These are phyloP conservation scores for Coreoperca whiteheadi DNA, from an alignment of 2,113 vertebrate genomes.

Conservation along the genomic window DNA sequence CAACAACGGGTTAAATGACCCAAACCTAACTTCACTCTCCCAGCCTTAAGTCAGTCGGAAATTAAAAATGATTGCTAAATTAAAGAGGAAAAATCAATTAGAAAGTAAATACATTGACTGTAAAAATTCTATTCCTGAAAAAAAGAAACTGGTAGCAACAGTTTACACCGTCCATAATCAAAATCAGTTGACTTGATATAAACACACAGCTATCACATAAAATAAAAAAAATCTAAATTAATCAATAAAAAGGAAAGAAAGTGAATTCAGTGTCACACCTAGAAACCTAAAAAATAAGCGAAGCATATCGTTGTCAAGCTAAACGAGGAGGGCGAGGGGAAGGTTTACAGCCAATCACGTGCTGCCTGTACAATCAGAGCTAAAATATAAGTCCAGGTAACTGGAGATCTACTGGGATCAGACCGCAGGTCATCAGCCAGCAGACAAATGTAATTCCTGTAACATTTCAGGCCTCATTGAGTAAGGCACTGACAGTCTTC, in stretches of 20 bases:
- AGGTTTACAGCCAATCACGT: conserved; percentile 8
- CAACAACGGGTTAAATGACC: conserved; percentile 34
- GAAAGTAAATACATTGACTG: conserved; percentile 15
- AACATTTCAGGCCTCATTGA: neutral
- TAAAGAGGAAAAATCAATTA: conserved; percentile 54
- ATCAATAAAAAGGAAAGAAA: neutral
- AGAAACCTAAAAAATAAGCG: conserved; percentile 15
- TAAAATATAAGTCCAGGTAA: neutral
- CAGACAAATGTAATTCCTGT: conserved; percentile 3
- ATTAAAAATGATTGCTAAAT: conserved; percentile 18
- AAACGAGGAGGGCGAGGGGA: neutral
- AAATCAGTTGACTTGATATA: conserved; percentile 17
- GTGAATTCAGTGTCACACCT: conserved; percentile 34
- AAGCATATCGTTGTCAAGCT: neutral
- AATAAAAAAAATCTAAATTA: conserved; percentile 17
- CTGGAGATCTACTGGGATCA: neutral
- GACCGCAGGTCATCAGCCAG: neutral
- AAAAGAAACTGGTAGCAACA: conserved; percentile 26
- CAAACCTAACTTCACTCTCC: neutral
- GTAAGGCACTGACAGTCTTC: conserved; percentile 64
- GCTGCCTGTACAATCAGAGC: conserved; percentile 15
- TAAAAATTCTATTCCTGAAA: conserved; percentile 52
- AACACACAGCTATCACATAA: conserved; percentile 33
- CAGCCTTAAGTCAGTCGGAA: conserved; percentile 17
- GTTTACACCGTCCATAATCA: neutral